Percentiles rank a stretch among this genome's conserved stretches.
These are phyloP conservation scores for Julus scandinavius DNA, from an alignment of 2,888 invertebrate genomes.

Conservation along the genomic window DNA sequence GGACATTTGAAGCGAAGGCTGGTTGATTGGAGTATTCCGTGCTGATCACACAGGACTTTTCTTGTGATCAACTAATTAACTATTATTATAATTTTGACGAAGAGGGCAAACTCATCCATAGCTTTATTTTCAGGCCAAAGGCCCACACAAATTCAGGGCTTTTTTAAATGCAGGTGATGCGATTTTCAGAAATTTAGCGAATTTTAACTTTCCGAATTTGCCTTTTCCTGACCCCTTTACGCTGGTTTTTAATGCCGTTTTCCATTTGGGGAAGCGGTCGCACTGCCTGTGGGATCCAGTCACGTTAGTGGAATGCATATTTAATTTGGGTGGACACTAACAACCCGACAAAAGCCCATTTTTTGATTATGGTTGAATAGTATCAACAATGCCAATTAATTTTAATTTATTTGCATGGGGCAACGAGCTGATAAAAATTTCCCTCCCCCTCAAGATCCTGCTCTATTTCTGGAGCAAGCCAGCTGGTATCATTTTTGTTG, in stretches of 20 bases:
- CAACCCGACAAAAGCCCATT: background rate
- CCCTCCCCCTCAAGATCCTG: background rate
- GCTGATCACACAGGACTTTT: no score
- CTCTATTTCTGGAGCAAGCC: background rate
- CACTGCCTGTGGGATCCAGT: background rate
- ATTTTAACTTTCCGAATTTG: background rate
- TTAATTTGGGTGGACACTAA: background rate
- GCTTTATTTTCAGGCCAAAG: background rate
- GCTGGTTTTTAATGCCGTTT: no score
- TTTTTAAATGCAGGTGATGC: background rate
- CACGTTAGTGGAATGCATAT: background rate
- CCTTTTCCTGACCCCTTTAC: background rate
- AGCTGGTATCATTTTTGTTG: slow-evolving; percentile 7
- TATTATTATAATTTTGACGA: background rate
- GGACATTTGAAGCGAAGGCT: no score
- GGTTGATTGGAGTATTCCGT: no score
- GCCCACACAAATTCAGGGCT: background rate
- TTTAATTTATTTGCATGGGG: background rate
- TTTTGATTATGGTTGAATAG: background rate
- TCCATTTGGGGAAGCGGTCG: background rate
- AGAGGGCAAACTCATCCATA: background rate
- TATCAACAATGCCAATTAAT: background rate
- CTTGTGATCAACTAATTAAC: no score
- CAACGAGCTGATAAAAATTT: background rate
- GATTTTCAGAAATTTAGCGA: background rate